Base-by-base conservation (phyloP, 2,888 invertebrate genomes). In the Drosophila limbata region DNA sequence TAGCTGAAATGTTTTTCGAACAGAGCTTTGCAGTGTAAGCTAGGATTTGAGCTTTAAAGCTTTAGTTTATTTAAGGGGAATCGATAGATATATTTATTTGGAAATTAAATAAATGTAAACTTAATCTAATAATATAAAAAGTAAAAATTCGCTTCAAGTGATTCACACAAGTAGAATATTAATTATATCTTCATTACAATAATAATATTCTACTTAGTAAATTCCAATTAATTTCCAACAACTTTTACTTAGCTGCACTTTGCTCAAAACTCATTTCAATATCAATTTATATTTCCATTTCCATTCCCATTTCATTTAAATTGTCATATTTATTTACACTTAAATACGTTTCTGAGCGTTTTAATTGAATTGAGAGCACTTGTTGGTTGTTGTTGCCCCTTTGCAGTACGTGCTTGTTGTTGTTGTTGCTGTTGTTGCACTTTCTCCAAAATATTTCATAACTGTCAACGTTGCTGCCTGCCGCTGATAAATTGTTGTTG, bases 291-390 rank as follows among this genome's bases (percentile, higher is more conserved):
- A 40, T 44, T 28, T n/a, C 5, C 5, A 40, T 44, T 55, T 35
- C 13, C 44, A 56, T 35, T 35, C 28, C 1, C 63, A 55, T 68
- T 74, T 51, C 51, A 74, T 77, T 77, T 51, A 47, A 61, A 69
- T 72, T 55, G 25, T 40, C 51, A 48, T 40, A 51, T 50, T 39
- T 35, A 53, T 69, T 62, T 61, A 55, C 69, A 73, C 69, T 69
- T 56, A 37, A 67, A 53, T 53, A 50, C 66, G 21, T 39, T 61
- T 67, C 19, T 37, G 47, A 57, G 53, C 56, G 65, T 65, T 86
- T 77, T 84, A 83, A 86, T 86, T 86, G 75, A 71, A 69, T 75
- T 73, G 69, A 65, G 50, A 72, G 77, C 59, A 57, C 60, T 79
- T 53, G 60, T 25, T 25, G 25, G 60, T 25, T 25, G 25, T 39